Base-by-base conservation (phyloP, 2,888 invertebrate genomes). In the Psylliodes chrysocephalus region DNA sequence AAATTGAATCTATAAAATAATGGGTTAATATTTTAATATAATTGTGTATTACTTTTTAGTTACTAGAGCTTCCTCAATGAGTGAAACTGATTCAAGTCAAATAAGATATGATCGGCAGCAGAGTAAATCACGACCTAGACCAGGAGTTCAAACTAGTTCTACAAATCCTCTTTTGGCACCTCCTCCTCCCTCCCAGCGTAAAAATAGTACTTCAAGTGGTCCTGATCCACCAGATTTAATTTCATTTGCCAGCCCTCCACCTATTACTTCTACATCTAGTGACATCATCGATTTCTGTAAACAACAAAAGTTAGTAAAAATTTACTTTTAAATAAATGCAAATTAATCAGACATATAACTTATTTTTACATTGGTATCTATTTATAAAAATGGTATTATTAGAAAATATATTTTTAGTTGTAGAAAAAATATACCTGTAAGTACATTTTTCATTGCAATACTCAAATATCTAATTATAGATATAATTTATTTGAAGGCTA, bases 231-330 rank as follows among this genome's bases (percentile, higher is more conserved):
- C 86, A 63, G 91, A 91, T 82, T 82, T 91, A 67, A 91, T 91
- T 73, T 91, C 90, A 10, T 91, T 91, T 77, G 82, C 88, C 15
- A 91, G 89, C 79, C 91, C 91, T 15, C 80, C 85, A 68, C 81
- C 85, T 61, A 81, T 85, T 78, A 83, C 84, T 10, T 85, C 84
- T 7, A 85, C 85, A n/a, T 85, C 84, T 7, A 85, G 85, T 54
- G 84, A 88, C 72, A 88, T 89, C 68, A 72, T 78, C 7, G 87
- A 89, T 68, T 85, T 89, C 71, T 86, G 88, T 64, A 86, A 87
- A 74, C 81, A 86, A 67, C 86, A 86, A 74, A 86, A 83, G 85
- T 85, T 78, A 76, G 79, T 73, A 33, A 33, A 22, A 18, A 28
- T 35, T 44, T n/a, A n/a, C n/a, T n/a, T n/a, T n/a, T n/a, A n/a